These are phyloP conservation scores for Hypotaenidia philippensis DNA, from an alignment of 2,797 vertebrate genomes.

Conservation along the genomic window DNA sequence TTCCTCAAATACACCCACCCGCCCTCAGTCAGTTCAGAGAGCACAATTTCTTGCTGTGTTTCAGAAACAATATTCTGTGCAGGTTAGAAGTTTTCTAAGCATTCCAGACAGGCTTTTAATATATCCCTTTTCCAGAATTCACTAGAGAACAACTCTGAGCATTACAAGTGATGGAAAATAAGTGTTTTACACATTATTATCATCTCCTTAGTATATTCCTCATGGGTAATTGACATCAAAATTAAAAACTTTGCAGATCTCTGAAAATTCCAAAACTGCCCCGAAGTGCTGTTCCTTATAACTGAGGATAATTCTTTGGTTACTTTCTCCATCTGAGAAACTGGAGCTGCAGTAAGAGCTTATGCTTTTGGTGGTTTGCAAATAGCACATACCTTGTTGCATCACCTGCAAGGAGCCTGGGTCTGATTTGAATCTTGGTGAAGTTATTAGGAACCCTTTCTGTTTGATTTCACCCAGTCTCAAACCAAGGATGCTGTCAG, in stretches of 20 bases:
- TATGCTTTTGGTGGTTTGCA: neutral
- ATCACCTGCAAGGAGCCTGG: neutral
- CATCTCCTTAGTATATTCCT: neutral
- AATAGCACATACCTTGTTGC: neutral
- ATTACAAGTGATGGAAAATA: neutral
- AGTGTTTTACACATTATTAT: neutral
- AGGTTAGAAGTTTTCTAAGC: neutral
- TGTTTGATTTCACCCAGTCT: neutral
- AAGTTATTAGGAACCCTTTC: neutral
- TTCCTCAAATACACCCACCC: neutral
- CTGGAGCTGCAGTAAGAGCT: neutral
- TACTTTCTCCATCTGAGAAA: neutral
- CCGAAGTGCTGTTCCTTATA: neutral
- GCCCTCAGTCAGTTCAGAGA: neutral
- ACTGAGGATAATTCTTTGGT: neutral
- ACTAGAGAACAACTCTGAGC: neutral
- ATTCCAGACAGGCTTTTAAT: neutral
- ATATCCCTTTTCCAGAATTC: neutral
- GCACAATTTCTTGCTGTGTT: neutral
- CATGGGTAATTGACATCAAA: neutral
- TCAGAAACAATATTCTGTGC: neutral
- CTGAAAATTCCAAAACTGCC: neutral
- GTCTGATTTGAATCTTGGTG: neutral
- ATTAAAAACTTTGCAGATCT: neutral
- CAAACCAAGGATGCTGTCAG: neutral